Percentiles rank a stretch among this genome's conserved stretches.
Evolutionary conservation across 2,797 vertebrate genomes (phyloP).

Genomic region (Pseudochromis fuscus): DNA sequence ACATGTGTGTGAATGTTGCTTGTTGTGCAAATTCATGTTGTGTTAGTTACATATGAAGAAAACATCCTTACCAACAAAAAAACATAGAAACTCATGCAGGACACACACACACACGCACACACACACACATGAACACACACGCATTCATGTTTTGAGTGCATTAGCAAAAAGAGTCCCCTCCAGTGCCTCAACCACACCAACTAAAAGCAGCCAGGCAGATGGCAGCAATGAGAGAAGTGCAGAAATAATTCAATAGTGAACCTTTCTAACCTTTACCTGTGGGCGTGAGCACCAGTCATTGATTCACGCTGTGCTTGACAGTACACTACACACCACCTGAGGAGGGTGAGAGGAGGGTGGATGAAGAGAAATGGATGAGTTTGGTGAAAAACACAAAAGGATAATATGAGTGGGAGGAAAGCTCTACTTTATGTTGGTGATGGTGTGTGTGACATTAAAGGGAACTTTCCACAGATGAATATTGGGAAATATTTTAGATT

Average conservation of each 20-base stretch:
- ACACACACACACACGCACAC: constrained; percentile 37
- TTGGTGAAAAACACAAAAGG: constrained; percentile 73
- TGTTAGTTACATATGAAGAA: constrained; percentile 62
- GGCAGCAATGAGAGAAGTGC: constrained; percentile 84
- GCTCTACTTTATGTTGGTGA: constrained; percentile 49
- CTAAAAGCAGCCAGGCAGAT: constrained; percentile 85
- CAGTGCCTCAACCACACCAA: constrained; percentile 79
- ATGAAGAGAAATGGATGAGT: constrained; percentile 76
- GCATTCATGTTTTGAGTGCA: constrained; percentile 70
- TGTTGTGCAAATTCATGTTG: constrained; percentile 41
- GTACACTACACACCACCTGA: constrained; percentile 82
- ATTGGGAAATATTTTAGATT: constrained; percentile 55
- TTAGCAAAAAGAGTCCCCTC: constrained; percentile 77
- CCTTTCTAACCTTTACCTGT: constrained; percentile 88
- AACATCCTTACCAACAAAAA: constrained; percentile 42
- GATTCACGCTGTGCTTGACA: constrained; percentile 82
- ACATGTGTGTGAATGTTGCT: constrained; percentile 44
- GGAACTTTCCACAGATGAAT: constrained; percentile 63
- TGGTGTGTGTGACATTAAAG: constrained; percentile 64
- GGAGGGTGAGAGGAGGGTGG: constrained; percentile 71
- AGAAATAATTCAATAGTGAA: constrained; percentile 89
- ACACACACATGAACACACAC: constrained; percentile 56
- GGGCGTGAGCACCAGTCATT: constrained; percentile 84
- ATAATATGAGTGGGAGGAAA: constrained; percentile 72
- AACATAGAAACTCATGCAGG: constrained; percentile 35